Base-by-base conservation (phyloP, 2,797 vertebrate species). In the Peromyscus aztecus region DNA sequence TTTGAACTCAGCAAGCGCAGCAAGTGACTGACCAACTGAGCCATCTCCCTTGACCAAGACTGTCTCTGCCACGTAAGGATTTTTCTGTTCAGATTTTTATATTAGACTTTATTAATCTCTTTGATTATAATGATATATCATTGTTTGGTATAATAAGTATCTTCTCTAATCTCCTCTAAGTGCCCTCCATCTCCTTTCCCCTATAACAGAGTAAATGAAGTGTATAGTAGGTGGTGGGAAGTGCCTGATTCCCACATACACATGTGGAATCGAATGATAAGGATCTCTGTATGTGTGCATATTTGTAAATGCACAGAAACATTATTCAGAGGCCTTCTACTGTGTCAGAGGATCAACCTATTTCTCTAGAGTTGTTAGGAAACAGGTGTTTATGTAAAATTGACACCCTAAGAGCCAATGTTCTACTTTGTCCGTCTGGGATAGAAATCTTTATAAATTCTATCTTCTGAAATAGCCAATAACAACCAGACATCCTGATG, bases 361-460 rank as follows among this genome's bases (percentile, higher is more conserved):
- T 59, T 73, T 84, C 8, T 49, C 65, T 69, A 81, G 27, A 65
- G 77, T 93, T 49, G 73, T 43, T 77, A 57, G 17, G 49, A 40
- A 85, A 82, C 46, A 2, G 8, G n/a, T 71, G 40, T 27, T 91
- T 61, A 52, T 6, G 55, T 24, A 52, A 49, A 6, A 3, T 8
- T 37, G 75, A 55, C 37, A 78, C 31, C 0, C 59, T 71, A 40
- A 65, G 10, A 89, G 19, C 52, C 43, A 91, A 81, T 94, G 59
- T 61, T 95, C 71, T 23, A 73, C 76, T 92, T 63, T 91, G 84
- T n/a, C 49, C 9, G 52, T 52, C 0, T n/a, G 75, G 67, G n/a
- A 77, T 61, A 12, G 61, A 90, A 77, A 59, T 71, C 23, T 80
- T 96, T 81, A 34, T 88, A 95, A 94, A 89, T 94, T 75, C 49